Percentiles rank a stretch among this genome's conserved stretches.
These are phyloP conservation scores for Orchestia grillus DNA, from an alignment of 1,140 invertebrate species.

Conservation along the genomic window DNA sequence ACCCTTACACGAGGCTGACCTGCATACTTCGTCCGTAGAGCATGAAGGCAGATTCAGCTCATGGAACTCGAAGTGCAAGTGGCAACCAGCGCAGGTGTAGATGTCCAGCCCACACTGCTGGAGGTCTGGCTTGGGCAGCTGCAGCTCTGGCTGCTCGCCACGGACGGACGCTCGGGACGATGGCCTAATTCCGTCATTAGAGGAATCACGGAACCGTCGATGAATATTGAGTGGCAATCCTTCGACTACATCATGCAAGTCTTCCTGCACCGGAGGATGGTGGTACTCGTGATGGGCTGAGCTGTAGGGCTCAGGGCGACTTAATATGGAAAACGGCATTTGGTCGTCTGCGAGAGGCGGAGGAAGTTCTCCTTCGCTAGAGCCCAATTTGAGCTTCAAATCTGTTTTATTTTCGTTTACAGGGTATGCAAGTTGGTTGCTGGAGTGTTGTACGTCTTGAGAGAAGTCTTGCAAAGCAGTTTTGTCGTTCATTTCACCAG, in stretches of 20 bases:
- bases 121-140: conserved; percentile 51
- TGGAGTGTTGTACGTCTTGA: not conserved
- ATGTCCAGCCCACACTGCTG: conserved; percentile 79
- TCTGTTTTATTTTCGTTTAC: not conserved
- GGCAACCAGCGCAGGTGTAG: conserved; percentile 80
- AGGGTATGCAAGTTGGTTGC: not conserved
- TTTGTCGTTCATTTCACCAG: not conserved
- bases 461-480: not conserved
- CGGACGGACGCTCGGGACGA: not conserved
- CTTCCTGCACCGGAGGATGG: not conserved
- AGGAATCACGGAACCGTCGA: not conserved
- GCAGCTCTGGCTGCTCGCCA: not conserved
- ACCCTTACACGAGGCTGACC: not conserved
- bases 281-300: not conserved
- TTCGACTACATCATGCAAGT: not conserved
- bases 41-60: conserved; percentile 71
- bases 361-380: not conserved
- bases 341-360: not conserved
- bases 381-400: not conserved
- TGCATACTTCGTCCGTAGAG: conserved; percentile 42
- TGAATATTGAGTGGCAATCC: not conserved
- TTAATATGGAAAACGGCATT: not conserved
- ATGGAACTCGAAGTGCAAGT: conserved; percentile 77
- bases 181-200: not conserved
- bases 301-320: not conserved